These are phyloP conservation scores for Gephyroberyx darwinii DNA, from an alignment of 2,797 vertebrate genomes.

Conservation along the genomic window DNA sequence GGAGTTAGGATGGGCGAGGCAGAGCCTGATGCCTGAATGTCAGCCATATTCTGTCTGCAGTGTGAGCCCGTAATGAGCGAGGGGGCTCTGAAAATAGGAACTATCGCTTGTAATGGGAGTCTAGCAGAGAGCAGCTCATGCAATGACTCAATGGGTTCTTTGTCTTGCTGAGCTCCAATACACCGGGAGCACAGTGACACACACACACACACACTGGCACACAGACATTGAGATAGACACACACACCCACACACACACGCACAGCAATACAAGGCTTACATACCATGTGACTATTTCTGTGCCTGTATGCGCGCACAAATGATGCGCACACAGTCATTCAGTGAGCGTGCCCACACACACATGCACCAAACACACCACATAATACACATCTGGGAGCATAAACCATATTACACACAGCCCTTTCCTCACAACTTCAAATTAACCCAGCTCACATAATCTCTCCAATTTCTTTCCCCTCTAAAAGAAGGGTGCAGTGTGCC, in stretches of 20 bases:
- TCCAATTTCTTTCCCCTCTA: conserved; percentile 19
- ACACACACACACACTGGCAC: conserved; percentile 18
- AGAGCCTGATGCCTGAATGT: conserved; percentile 67
- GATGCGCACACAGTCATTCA: conserved; percentile 15
- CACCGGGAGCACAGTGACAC: conserved; percentile 39
- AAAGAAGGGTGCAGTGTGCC: conserved; percentile 26
- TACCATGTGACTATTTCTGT: conserved; percentile 16
- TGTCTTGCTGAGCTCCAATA: conserved; percentile 66
- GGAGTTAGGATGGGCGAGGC: conserved; percentile 37
- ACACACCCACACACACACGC: conserved; percentile 29
- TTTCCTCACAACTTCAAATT: conserved; percentile 54
- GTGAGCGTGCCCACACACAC: not conserved
- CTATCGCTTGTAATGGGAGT: conserved; percentile 70
- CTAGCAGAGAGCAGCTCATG: conserved; percentile 41
- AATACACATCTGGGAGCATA: conserved; percentile 4
- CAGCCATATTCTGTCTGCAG: conserved; percentile 67
- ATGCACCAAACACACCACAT: not conserved
- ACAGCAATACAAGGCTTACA: conserved; percentile 41
- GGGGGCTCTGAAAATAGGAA: conserved; percentile 72
- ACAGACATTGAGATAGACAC: conserved; percentile 37
- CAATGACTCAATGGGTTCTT: conserved; percentile 75
- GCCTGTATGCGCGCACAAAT: conserved; percentile 19
- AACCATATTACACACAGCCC: conserved; percentile 15
- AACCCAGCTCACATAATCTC: conserved; percentile 58
- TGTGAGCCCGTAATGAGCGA: conserved; percentile 62